Base-by-base conservation (phyloP, 2,888 invertebrate species). In the Polydrusus cervinus region DNA sequence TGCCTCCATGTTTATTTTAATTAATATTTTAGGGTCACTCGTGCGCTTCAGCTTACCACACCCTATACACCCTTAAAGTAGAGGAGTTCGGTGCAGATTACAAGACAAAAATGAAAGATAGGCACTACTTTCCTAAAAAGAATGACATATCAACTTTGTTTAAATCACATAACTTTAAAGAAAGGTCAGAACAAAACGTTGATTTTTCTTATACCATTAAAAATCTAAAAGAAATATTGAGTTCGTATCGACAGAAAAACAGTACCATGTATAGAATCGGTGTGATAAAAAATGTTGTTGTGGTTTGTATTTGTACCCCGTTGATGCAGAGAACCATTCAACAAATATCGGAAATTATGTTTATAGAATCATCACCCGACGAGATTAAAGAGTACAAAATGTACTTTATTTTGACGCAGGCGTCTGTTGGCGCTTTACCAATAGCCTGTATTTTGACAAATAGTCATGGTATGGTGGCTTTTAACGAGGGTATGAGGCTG, bases 251-350 rank as follows among this genome's bases (percentile, higher is more conserved):
- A 18, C 67, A 64, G 55, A 68, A 67, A 55, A 71, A 79, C 38
- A 67, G 68, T 13, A 76, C 71, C 13, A 18, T 85, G 84, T 83
- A 82, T 79, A 81, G 80, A 81, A 79, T 83, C 82, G 81, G 82
- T 82, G 83, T 72, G 49, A 68, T 64, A 53, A 61, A 65, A 16
- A 71, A 75, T 30, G 34, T 68, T 10, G 75, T 77, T 61, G 62
- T 72, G 18, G 53, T 78, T 11, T 70, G 74, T 61, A 20, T 77
- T 53, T 75, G 72, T 51, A 77, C 79, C 10, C 76, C 78, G 11
- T 61, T 78, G 49, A 79, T 79, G 79, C 77, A 77, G 53, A 69
- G 78, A 62, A 60, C 70, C 3, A 53, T 77, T 45, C 62, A 77
- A 45, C 78, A 76, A 53, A 43, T 51, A 16, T 76, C 76, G 20